Evolutionary conservation across 2,797 vertebrate species (phyloP).

Genomic region (Chaetodon trifasciatus): DNA sequence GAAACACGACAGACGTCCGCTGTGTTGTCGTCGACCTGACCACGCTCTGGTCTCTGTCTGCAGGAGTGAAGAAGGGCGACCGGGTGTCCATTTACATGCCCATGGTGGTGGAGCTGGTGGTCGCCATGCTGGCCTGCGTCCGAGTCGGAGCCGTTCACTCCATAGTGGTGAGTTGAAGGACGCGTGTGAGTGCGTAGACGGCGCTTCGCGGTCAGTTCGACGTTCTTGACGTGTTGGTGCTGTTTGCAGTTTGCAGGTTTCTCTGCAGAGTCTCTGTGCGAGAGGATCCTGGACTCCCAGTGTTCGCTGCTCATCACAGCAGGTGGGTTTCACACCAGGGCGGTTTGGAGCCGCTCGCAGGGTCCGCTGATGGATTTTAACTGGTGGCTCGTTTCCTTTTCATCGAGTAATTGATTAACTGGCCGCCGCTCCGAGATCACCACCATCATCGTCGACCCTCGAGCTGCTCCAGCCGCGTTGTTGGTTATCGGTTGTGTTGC

Average conservation of each 20-base stretch:
- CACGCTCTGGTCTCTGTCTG: neutral
- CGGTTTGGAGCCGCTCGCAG: neutral
- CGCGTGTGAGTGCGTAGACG: rapidly evolving
- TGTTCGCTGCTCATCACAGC: slow-evolving; percentile 94
- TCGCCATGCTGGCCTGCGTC: slow-evolving; percentile 96
- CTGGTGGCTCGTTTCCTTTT: no score
- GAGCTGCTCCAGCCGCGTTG: no score
- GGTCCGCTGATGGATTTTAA: no score
- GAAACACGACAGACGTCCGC: no score
- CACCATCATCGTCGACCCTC: no score
- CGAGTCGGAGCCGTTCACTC: slow-evolving; percentile 96
- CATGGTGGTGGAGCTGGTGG: slow-evolving; percentile 96
- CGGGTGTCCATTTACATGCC: slow-evolving; percentile 97
- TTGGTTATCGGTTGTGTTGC: no score
- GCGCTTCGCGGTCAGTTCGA: no score
- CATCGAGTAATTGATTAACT: no score
- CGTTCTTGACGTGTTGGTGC: neutral
- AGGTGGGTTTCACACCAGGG: slow-evolving; percentile 81
- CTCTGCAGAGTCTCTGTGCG: slow-evolving; percentile 95
- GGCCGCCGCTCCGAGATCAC: no score
- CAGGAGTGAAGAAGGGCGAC: slow-evolving; percentile 96
- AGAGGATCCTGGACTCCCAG: slow-evolving; percentile 92
- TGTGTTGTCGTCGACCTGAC: neutral
- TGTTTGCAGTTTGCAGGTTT: slow-evolving; percentile 95
- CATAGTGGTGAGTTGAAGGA: slow-evolving; percentile 90